These are phyloP conservation scores for Ypsolopha scabrella DNA, from an alignment of 2,888 invertebrate species.

Conservation along the genomic window DNA sequence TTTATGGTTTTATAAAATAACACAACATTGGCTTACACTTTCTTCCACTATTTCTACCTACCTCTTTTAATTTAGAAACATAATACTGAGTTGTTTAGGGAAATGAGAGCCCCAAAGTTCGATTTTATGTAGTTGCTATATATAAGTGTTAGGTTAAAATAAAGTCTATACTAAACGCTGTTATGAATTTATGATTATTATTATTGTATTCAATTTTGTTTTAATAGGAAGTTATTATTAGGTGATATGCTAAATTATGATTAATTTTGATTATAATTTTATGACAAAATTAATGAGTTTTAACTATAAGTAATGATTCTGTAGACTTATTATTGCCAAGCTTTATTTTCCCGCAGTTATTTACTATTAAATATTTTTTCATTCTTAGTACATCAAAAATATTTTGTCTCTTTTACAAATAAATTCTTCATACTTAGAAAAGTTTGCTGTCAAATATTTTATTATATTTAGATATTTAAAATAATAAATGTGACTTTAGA, in stretches of 20 bases:
- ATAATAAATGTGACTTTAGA: conserved; percentile 67
- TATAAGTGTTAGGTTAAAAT: conserved; percentile 48
- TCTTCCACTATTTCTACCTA: no score
- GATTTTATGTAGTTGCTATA: conserved; percentile 49
- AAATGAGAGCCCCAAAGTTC: conserved; percentile 37
- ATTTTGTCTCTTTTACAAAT: conserved; percentile 5
- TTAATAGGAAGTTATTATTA: not conserved
- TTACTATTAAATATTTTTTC: conserved; percentile 12
- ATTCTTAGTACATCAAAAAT: no score
- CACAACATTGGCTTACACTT: no score
- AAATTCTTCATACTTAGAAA: conserved; percentile 19
- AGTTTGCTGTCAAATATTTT: conserved; percentile 26
- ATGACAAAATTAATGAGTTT: no score
- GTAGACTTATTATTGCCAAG: not conserved
- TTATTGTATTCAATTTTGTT: conserved; percentile 10
- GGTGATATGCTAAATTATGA: not conserved
- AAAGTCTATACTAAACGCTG: not conserved
- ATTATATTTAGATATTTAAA: conserved; percentile 27
- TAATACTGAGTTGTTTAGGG: not conserved
- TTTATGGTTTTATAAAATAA: no score
- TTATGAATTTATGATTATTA: conserved; percentile 28
- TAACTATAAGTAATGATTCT: not conserved
- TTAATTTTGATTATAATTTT: no score
- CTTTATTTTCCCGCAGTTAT: conserved; percentile 12
- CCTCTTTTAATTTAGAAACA: not conserved